Evolutionary conservation across 2,888 invertebrate genomes (phyloP).

Genomic region (Agrochola circellaris): DNA sequence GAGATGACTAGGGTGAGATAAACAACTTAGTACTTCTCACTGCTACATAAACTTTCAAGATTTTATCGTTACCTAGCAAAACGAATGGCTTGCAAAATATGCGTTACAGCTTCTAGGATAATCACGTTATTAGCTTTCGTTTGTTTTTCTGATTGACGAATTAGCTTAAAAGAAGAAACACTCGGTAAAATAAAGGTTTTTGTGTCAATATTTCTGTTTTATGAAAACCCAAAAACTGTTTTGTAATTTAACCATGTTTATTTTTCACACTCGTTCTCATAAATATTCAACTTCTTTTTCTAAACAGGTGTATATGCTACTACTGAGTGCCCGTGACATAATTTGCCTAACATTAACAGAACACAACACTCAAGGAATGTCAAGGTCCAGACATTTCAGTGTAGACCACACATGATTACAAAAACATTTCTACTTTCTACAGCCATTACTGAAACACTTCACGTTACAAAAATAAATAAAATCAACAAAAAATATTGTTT

Average conservation of each 20-base stretch:
- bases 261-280: neutral
- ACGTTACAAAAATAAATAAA: constrained; percentile 30
- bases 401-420: constrained; percentile 17
- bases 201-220: neutral
- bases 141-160: neutral
- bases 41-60: constrained; percentile 9
- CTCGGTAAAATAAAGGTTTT: neutral
- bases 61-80: constrained; percentile 13
- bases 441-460: constrained; percentile 14
- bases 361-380: constrained; percentile 20
- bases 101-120: too few species aligned
- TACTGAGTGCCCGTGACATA: neutral
- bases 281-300: neutral
- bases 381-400: constrained; percentile 15
- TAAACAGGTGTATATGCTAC: too few species aligned
- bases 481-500: constrained; percentile 38
- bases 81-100: neutral
- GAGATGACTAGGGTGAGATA: constrained; percentile 30
- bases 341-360: neutral
- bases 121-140: neutral
- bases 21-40: neutral
- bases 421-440: constrained; percentile 25
- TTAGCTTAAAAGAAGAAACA: neutral
- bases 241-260: neutral
- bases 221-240: neutral